Evolutionary conservation across 2,888 invertebrate species (phyloP).

Genomic region (Alsophila aescularia): DNA sequence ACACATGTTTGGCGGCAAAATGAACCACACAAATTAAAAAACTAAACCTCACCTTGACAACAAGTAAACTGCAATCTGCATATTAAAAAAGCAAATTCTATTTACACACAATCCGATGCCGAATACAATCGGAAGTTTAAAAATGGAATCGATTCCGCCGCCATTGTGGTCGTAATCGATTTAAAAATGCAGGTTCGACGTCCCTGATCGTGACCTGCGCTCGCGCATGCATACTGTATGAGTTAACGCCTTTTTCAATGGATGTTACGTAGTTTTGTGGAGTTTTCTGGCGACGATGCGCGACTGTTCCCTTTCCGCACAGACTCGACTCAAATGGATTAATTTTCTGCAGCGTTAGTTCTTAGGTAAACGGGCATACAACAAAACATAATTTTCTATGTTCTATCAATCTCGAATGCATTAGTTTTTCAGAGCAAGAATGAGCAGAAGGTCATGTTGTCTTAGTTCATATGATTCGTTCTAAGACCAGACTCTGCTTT

Average conservation of each 20-base stretch:
- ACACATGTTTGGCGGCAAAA: background rate
- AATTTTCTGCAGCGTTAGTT: too few relatives aligned
- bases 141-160: slow-evolving; percentile 61
- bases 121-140: slow-evolving; percentile 59
- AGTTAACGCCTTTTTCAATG: slow-evolving; percentile 50
- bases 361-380: too few relatives aligned
- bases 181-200: slow-evolving; percentile 78
- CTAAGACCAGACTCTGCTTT: too few relatives aligned
- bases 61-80: slow-evolving; percentile 34
- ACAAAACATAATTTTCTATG: too few relatives aligned
- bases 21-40: background rate
- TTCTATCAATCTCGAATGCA: too few relatives aligned
- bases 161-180: slow-evolving; percentile 67
- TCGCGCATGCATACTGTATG: slow-evolving; percentile 76
- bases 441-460: too few relatives aligned
- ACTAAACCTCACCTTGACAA: slow-evolving; percentile 25
- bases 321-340: too few relatives aligned
- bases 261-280: slow-evolving; percentile 16
- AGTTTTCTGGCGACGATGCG: slow-evolving; percentile 1
- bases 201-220: slow-evolving; percentile 81
- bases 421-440: too few relatives aligned
- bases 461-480: too few relatives aligned
- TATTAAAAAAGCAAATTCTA: slow-evolving; percentile 47
- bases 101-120: slow-evolving; percentile 69
- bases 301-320: background rate